A percentile compares a stretch with the other conserved stretches of the same genome.
Conservation (phyloP, 2,888 invertebrate species). For the Euproctis similis region DNA sequence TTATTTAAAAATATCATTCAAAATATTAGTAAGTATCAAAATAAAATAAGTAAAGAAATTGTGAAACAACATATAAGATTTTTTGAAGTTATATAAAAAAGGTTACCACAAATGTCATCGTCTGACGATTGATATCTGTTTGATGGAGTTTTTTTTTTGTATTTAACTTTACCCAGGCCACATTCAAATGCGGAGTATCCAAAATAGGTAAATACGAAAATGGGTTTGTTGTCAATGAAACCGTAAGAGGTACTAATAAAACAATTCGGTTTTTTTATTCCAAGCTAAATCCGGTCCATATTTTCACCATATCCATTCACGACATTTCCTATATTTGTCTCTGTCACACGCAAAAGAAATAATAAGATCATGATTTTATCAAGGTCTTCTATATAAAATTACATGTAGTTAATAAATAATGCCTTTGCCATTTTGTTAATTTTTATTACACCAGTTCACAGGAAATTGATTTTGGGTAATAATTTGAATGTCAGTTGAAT, state of each 20-base stretch:
- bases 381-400: constrained; percentile 19
- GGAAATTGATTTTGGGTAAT: constrained; percentile 17
- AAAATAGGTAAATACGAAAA: not conserved
- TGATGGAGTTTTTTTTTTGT: too few relatives aligned
- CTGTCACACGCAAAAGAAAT: constrained; percentile 25
- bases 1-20: too few relatives aligned
- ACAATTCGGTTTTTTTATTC: constrained; percentile 1
- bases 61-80: too few relatives aligned
- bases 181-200: too few relatives aligned
- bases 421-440: constrained; percentile 18
- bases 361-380: constrained; percentile 4
- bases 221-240: not conserved
- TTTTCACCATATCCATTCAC: constrained; percentile 19
- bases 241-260: not conserved
- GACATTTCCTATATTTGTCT: constrained; percentile 42
- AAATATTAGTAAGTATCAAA: too few relatives aligned
- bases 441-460: constrained; percentile 15
- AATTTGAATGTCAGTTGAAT: constrained; percentile 6
- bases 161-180: too few relatives aligned
- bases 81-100: too few relatives aligned
- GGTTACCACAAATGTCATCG: too few relatives aligned
- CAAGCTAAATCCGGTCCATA: constrained; percentile 2
- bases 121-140: too few relatives aligned
- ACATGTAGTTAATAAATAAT: constrained; percentile 19
- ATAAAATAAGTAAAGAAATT: too few relatives aligned